Base-by-base conservation (phyloP, 2,888 invertebrate genomes). In the Antitype chi region DNA sequence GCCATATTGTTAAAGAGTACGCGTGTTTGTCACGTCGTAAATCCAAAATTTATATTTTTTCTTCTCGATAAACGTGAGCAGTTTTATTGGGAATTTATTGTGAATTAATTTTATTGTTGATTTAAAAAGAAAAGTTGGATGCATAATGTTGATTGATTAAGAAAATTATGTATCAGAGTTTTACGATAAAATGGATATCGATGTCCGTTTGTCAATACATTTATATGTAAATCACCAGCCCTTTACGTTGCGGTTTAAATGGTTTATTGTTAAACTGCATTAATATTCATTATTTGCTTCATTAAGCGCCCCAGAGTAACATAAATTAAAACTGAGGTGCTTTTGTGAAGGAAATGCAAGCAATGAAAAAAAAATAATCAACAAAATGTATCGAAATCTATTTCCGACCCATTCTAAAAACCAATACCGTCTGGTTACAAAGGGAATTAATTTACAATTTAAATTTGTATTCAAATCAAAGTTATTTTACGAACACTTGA, bases 1-100 rank as follows among this genome's bases (percentile, higher is more conserved):
- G 91, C 89, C 90, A 91, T 91, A 90, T 90, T 92, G 91, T 93
- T 90, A 91, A 89, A 89, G 87, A 87, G 90, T 89, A 87, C 85
- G 62, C 89, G 87, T 91, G 91, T 92, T 95, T 94, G 94, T 95
- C 95, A 95, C 95, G 84, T 94, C 93, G 92, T 95, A 93, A 94
- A 94, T 93, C 85, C 88, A 87, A 89, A 90, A 91, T 92, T 92
- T 93, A 93, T 91, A 77, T 89, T 89, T 91, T 92, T 90, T 92
- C 82, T 76, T 77, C 67, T 70, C 78, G 78, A 82, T 85, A 71
- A 80, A 72, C 79, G 38, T 77, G 80, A 76, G 77, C 75, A 74
- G 80, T 84, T 86, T 87, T 78, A 87, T 79, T 76, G 78, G 64
- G 80, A 74, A 90, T 91, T 90, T 91, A 90, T 91, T 83, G 88